A percentile compares a stretch with the other conserved stretches of the same genome.
Conservation (phyloP, 1,140 invertebrate genomes). For the Leptinotarsa lineolata region DNA sequence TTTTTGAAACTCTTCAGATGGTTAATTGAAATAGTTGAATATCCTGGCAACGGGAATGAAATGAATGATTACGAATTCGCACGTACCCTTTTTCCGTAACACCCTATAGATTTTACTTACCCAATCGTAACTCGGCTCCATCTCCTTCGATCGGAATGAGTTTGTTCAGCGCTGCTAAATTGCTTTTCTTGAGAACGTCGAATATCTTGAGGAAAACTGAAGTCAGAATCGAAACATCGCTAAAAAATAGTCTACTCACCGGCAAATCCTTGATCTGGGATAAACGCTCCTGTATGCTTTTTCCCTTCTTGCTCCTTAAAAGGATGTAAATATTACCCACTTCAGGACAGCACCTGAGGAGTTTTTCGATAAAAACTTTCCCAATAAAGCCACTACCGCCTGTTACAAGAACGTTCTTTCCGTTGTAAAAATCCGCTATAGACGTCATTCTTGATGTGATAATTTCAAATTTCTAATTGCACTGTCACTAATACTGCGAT, state of each 20-base stretch:
- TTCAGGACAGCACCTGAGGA: constrained; percentile 75
- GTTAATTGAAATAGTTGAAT: too few relatives aligned
- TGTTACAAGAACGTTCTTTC: constrained; percentile 70
- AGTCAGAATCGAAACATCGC: not conserved
- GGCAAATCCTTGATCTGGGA: not conserved
- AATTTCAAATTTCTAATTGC: too few relatives aligned
- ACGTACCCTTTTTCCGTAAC: too few relatives aligned
- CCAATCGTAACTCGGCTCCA: not conserved
- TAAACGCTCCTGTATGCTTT: not conserved
- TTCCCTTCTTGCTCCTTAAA: not conserved
- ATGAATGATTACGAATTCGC: too few relatives aligned
- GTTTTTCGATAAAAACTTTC: constrained; percentile 82
- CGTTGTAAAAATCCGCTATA: constrained; percentile 61
- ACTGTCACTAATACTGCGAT: too few relatives aligned
- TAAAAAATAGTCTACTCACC: not conserved
- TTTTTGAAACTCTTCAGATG: too few relatives aligned
- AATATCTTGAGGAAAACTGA: not conserved
- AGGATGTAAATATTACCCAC: not conserved
- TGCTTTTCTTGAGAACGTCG: not conserved
- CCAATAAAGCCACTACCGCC: constrained; percentile 84
- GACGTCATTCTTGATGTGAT: not conserved
- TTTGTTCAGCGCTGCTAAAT: not conserved
- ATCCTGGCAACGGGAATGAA: too few relatives aligned
- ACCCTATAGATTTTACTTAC: not conserved
- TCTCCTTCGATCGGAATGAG: not conserved